Conservation (phyloP, 2,888 invertebrate genomes). For the Kuschelorhynchus macadamiae region DNA sequence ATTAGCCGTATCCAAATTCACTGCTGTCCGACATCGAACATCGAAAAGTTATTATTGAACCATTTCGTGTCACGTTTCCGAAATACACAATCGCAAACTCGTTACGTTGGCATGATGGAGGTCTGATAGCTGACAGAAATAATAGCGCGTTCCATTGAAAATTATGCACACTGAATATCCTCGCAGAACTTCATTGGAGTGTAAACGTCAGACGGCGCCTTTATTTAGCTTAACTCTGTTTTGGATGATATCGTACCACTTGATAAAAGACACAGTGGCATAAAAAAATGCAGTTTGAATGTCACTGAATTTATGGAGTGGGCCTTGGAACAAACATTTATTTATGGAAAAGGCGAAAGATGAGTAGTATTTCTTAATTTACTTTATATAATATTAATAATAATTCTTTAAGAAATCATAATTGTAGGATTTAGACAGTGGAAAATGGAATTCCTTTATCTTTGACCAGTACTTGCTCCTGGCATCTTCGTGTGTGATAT, state of each 20-base stretch:
- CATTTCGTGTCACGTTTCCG: not conserved
- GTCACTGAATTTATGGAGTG: too few relatives aligned
- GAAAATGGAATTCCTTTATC: too few relatives aligned
- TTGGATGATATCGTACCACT: constrained; percentile 11
- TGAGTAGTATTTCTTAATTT: too few relatives aligned
- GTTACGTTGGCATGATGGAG: constrained; percentile 29
- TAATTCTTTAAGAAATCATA: too few relatives aligned
- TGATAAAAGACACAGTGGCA: constrained; percentile 19
- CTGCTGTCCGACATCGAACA: not conserved
- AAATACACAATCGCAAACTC: constrained; percentile 14
- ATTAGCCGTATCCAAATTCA: not conserved
- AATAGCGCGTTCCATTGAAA: constrained; percentile 26
- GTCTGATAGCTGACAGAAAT: constrained; percentile 37
- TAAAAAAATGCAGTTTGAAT: too few relatives aligned
- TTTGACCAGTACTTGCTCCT: too few relatives aligned
- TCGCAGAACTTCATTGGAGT: constrained; percentile 19
- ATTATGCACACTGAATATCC: constrained; percentile 19
- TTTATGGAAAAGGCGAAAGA: too few relatives aligned
- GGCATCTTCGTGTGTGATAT: too few relatives aligned
- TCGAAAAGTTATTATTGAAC: not conserved
- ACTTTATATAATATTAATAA: too few relatives aligned
- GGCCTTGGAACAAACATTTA: too few relatives aligned
- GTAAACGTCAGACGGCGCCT: constrained; percentile 19
- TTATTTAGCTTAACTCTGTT: constrained; percentile 9
- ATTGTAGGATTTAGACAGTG: too few relatives aligned